Base-by-base conservation (phyloP, 2,797 vertebrate species). In the Lepilemur septentrionalis region DNA sequence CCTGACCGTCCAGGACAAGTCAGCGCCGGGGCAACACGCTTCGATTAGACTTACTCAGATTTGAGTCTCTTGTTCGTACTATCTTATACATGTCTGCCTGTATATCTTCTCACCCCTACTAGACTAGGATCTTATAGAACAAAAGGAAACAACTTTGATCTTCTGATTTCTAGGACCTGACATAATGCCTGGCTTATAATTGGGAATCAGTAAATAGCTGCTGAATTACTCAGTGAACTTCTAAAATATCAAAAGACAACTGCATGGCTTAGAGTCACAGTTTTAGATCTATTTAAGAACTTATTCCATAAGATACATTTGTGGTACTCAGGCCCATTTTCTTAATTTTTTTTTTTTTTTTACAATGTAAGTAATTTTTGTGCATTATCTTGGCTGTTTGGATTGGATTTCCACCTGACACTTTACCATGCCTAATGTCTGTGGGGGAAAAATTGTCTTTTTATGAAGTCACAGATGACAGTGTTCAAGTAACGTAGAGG, bases 381-480 rank as follows among this genome's bases (percentile, higher is more conserved):
- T 84, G 69, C 57, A 30, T 85, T 89, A 80, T 69, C 20, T 92
- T 94, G 75, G 41, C 30, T 52, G 0, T 93, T 96, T 92, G n/a
- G 15, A 2, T 96, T 84, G 55, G 25, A 93, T 94, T 94, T 92
- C 73, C 90, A 0, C 59, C 23, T 91, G 92, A 90, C 5, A 28
- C 25, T 93, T 93, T 85, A 73, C 76, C 55, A 43, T 61, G 23
- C 67, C 73, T 94, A 91, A 94, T 78, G 25, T 30, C 30, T 65
- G 1, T 1, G 17, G 78, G 61, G 41, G 67, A 85, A 90, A 94
- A 96, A 84, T 78, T 23, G 41, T 70, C 88, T 92, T 50, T 50
- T 89, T 48, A 61, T 88, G 81, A 97, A 55, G n/a, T 96, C 76
- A 89, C 80, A 82, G 35, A 65, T 92, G 61, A 88, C 70, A 93